These are phyloP conservation scores for Coleophora deauratella DNA, from an alignment of 2,888 invertebrate species.

Conservation along the genomic window DNA sequence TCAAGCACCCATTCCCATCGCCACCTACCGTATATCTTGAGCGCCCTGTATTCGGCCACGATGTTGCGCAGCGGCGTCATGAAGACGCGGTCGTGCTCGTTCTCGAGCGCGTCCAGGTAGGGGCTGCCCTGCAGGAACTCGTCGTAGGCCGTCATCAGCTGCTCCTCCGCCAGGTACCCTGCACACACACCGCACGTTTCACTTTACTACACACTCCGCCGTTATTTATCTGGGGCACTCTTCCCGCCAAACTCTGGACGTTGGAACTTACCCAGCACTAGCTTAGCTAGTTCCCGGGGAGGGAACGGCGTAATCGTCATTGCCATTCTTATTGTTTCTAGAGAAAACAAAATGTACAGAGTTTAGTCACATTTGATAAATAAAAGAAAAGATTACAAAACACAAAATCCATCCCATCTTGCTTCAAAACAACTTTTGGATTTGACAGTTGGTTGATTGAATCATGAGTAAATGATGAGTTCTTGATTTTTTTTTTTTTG, in stretches of 20 bases:
- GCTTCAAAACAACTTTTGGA: too few species aligned
- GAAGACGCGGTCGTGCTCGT: conserved; percentile 65
- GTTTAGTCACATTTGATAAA: too few species aligned
- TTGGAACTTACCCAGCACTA: conserved; percentile 53
- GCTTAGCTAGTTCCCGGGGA: conserved; percentile 59
- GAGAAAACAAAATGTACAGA: not conserved
- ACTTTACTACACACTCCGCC: conserved; percentile 5
- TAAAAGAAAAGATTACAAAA: too few species aligned
- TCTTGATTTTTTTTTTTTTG: too few species aligned
- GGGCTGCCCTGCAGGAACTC: conserved; percentile 65
- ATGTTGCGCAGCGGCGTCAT: conserved; percentile 65
- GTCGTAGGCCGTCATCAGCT: conserved; percentile 66
- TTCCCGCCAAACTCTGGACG: conserved; percentile 54
- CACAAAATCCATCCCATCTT: too few species aligned
- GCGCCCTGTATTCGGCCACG: conserved; percentile 63
- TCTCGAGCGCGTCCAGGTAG: conserved; percentile 56
- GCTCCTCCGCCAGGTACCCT: conserved; percentile 67
- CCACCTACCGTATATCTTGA: conserved; percentile 53
- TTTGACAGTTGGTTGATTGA: too few species aligned
- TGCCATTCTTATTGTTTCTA: too few species aligned
- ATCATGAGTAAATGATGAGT: too few species aligned
- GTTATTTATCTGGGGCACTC: conserved; percentile 18
- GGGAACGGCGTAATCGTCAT: conserved; percentile 62
- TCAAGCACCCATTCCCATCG: too few species aligned
- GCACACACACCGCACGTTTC: conserved; percentile 13